Percentiles rank a stretch among this genome's conserved stretches.
Conservation (phyloP, 2,797 vertebrate genomes). For the Allobates femoralis region DNA sequence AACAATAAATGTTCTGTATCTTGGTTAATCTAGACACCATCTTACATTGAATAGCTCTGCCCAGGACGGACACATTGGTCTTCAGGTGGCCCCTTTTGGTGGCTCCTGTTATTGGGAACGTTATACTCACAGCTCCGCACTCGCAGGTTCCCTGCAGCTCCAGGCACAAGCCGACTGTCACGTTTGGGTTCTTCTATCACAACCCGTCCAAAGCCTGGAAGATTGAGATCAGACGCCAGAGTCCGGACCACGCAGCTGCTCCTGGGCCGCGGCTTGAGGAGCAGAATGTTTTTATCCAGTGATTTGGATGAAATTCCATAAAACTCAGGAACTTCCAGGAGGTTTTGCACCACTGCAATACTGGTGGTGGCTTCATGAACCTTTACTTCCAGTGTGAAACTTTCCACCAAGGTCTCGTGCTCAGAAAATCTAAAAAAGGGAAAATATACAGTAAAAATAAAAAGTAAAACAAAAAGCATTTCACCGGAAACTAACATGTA, state of each 20-base stretch:
- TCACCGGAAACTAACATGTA: no score
- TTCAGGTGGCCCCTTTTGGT: neutral
- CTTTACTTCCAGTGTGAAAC: slow-evolving; percentile 69
- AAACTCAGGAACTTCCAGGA: slow-evolving; percentile 77
- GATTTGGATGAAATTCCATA: slow-evolving; percentile 77
- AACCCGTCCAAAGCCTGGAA: slow-evolving; percentile 73
- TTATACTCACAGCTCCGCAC: slow-evolving; percentile 71
- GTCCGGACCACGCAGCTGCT: slow-evolving; percentile 71
- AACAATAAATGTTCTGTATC: no score
- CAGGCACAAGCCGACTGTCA: neutral
- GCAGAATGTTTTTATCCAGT: slow-evolving; percentile 73
- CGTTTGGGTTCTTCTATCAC: slow-evolving; percentile 69
- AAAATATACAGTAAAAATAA: neutral
- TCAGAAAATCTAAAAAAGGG: slow-evolving; percentile 77
- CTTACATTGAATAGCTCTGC: no score
- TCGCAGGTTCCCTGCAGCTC: slow-evolving; percentile 34
- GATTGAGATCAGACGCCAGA: slow-evolving; percentile 66
- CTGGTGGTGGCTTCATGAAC: slow-evolving; percentile 69
- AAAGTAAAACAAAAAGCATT: no score
- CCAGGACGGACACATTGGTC: neutral
- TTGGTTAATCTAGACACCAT: neutral
- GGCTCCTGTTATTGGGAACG: neutral
- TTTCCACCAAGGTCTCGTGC: slow-evolving; percentile 75
- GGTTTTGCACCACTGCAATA: slow-evolving; percentile 70
- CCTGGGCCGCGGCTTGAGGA: slow-evolving; percentile 64